Base-by-base conservation (phyloP, 2,113 vertebrate genomes). In the Nerophis ophidion region DNA sequence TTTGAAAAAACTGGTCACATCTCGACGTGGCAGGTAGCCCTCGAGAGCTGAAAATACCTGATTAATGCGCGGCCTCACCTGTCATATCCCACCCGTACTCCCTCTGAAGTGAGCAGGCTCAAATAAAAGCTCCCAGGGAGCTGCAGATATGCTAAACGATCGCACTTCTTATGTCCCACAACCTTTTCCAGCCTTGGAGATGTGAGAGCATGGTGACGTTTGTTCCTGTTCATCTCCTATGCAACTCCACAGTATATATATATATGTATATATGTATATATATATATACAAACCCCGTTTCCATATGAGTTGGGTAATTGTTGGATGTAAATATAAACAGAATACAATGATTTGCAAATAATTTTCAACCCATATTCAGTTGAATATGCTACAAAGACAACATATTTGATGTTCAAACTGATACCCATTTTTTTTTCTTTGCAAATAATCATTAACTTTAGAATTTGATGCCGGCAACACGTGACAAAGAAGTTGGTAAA, bases 61-160 rank as follows among this genome's bases (percentile, higher is more conserved):
- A 65, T 79, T 81, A 81, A 85, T 76, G 75, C 76, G 42, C 57
- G 54, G 48, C 57, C 69, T 68, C 81, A 64, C 54, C 66, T 57
- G 26, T 26, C 52, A 63, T 72, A 69, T 78, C 67, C 40, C 61
- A 57, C 67, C 80, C 76, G 71, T 79, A 70, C 54, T 68, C 71
- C 70, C 71, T 71, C 33, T 57, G 62, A 69, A 83, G 77, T 63
- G 79, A 75, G 61, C 63, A 15, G 57, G 68, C 79, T 79, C 77
- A 82, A 82, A 77, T 73, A 78, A 51, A 63, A 82, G 65, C 75
- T 26, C 79, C 78, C 61, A 14, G 75, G 72, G 78, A 83, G 70
- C 62, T 8, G 38, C 49, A 79, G 76, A 85, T 75, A 82, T 78
- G 84, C 72, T 82, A 84, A 88, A 86, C 60, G 72, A 76, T 86